phyloP scores from a whole-genome alignment of 2,797 vertebrate genomes.

The Galago senegalensis region DNA sequence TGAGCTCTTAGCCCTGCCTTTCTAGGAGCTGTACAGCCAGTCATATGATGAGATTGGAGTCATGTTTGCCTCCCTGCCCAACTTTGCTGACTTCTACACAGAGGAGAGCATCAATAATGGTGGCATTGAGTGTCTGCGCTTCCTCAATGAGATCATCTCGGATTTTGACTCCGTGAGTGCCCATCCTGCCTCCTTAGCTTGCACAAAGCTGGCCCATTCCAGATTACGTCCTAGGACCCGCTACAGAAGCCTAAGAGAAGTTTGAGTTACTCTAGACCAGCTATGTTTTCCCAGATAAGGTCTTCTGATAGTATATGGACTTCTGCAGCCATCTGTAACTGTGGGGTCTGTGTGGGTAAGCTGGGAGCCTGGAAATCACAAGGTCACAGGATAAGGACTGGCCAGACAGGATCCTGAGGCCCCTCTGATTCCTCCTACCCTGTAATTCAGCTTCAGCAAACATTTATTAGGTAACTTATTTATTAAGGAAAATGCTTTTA shows the following conservation, averaged over 20 bases:
- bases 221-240: background rate
- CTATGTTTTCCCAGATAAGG: background rate
- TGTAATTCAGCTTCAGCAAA: background rate
- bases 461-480: background rate
- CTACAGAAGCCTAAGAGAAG: background rate
- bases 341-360: background rate
- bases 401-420: background rate
- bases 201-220: background rate
- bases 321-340: background rate
- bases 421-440: background rate
- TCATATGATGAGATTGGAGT: constrained; percentile 97
- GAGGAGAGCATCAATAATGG: constrained; percentile 98
- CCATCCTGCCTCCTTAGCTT: background rate
- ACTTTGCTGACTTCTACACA: constrained; percentile 98
- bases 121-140: constrained; percentile 97
- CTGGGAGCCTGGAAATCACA: background rate
- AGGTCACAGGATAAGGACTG: background rate
- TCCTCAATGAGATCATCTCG: constrained; percentile 99
- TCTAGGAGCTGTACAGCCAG: constrained; percentile 97
- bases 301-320: fast-evolving
- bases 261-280: background rate
- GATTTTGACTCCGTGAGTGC: constrained; percentile 97
- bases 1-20: background rate
- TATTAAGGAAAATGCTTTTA: background rate
- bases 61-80: constrained; percentile 98